Base-by-base conservation (phyloP, 2,797 vertebrate genomes). In the Aeoliscus strigatus region DNA sequence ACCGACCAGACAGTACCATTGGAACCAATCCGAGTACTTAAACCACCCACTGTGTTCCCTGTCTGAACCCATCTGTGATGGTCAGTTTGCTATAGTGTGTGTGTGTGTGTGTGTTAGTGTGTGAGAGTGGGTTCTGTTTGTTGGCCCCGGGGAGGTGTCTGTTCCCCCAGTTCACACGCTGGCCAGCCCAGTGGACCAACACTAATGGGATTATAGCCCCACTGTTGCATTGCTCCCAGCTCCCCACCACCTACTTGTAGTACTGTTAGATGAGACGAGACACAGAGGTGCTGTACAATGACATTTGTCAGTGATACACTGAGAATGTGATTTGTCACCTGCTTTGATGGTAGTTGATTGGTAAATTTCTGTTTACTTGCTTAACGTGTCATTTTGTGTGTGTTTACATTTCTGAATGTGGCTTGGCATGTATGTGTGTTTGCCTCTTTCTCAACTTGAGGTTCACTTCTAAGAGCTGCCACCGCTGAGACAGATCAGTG, bases 201-300 rank as follows among this genome's bases (percentile, higher is more conserved):
- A 60, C 80, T 84, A 81, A 84, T 43, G 32, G 79, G 80, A 79
- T 85, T 84, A 79, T 63, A 50, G 70, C 36, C 50, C 61, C 43
- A 51, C 66, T 73, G 70, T 77, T 76, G 52, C 73, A 39, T 42
- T 43, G 59, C 39, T 53, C 35, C 42, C 54, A 49, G 37, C 51
- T 44, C 51, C 61, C 37, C 44, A 43, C 47, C 51, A 39, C 50
- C 16, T 51, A 56, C 23, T n/a, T n/a, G n/a, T n/a, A n/a, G n/a
- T n/a, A 60, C 42, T 42, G 39, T n/a, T n/a, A n/a, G n/a, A n/a
- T n/a, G n/a, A n/a, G n/a, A n/a, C n/a, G n/a, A 25, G 27, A 12
- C 29, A 30, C 9, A 32, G 29, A 34, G 25, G 12, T 9, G 10
- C 11, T 17, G 38, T 41, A 36, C 56, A 34, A 47, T 71, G 39